phyloP scores from a whole-genome alignment of 2,797 vertebrate genomes.

The Bufotes viridis region DNA sequence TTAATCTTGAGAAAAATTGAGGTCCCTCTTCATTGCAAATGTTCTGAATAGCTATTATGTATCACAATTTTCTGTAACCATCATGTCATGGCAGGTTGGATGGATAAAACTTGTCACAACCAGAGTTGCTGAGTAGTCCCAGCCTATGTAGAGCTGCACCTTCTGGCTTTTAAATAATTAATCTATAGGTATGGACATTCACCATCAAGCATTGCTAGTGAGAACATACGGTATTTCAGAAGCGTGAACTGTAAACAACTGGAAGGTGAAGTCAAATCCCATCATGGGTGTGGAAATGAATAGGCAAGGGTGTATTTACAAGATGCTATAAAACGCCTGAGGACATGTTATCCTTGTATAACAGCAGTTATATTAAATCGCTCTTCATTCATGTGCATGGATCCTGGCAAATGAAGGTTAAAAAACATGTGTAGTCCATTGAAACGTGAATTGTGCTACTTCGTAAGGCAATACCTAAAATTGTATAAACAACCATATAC shows the following conservation, averaged over 20 bases:
- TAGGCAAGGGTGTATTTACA: slow-evolving; percentile 50
- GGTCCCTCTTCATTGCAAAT: not conserved
- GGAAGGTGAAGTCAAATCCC: not conserved
- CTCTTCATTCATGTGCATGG: slow-evolving; percentile 35
- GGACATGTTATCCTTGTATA: slow-evolving; percentile 47
- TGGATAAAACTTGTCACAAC: too few species aligned
- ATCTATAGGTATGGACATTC: not conserved
- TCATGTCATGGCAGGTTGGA: too few species aligned
- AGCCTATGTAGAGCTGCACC: not conserved
- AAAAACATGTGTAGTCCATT: not conserved
- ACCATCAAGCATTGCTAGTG: not conserved
- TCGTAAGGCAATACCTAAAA: not conserved
- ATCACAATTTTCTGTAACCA: not conserved
- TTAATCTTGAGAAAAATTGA: too few species aligned
- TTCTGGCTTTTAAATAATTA: not conserved
- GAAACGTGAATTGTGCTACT: not conserved
- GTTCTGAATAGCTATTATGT: not conserved
- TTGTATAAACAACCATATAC: not conserved
- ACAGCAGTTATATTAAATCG: slow-evolving; percentile 33
- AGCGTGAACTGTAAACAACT: not conserved
- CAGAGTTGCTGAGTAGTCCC: too few species aligned
- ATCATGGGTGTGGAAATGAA: slow-evolving; percentile 41
- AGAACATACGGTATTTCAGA: not conserved
- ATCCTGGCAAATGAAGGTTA: not conserved
- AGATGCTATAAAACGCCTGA: slow-evolving; percentile 39